Evolutionary conservation across 2,888 invertebrate species (phyloP).

Genomic region (Pristionchus mayeri): DNA sequence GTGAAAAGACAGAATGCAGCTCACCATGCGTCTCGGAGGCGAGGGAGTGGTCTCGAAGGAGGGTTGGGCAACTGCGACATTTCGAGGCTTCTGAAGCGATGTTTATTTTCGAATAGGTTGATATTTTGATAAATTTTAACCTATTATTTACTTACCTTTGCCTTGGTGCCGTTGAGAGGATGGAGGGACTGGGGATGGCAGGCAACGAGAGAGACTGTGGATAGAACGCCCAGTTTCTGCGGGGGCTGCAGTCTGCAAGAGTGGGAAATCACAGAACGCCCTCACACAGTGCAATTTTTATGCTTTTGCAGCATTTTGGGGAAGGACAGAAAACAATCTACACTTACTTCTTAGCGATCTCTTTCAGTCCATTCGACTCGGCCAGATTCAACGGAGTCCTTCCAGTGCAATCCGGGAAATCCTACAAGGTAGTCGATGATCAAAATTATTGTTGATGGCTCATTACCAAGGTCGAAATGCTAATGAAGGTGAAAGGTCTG

Average conservation of each 20-base stretch:
- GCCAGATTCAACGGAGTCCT: too few relatives aligned
- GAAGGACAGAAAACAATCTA: background rate
- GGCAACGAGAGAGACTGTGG: background rate
- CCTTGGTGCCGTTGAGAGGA: background rate
- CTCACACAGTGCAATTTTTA: constrained; percentile 20
- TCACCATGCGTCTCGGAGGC: constrained; percentile 34
- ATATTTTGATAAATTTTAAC: too few relatives aligned
- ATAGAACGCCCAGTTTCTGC: background rate
- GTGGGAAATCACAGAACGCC: constrained; percentile 10
- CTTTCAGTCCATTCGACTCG: background rate
- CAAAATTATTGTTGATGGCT: background rate
- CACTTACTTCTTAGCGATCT: constrained; percentile 15
- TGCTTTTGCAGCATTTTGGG: background rate
- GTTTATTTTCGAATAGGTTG: background rate
- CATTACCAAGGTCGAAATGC: too few relatives aligned
- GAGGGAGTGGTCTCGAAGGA: background rate
- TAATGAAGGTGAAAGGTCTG: too few relatives aligned
- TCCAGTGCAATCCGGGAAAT: constrained; percentile 37
- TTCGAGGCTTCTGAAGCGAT: background rate
- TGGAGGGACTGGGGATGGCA: background rate
- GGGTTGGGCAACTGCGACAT: constrained; percentile 16
- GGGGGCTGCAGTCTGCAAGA: background rate
- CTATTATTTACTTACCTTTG: background rate
- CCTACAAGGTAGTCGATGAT: background rate
- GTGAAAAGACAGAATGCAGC: background rate